Base-by-base conservation (phyloP, 92 coral and sea anemone genomes). In the Phymanthus crucifer region DNA sequence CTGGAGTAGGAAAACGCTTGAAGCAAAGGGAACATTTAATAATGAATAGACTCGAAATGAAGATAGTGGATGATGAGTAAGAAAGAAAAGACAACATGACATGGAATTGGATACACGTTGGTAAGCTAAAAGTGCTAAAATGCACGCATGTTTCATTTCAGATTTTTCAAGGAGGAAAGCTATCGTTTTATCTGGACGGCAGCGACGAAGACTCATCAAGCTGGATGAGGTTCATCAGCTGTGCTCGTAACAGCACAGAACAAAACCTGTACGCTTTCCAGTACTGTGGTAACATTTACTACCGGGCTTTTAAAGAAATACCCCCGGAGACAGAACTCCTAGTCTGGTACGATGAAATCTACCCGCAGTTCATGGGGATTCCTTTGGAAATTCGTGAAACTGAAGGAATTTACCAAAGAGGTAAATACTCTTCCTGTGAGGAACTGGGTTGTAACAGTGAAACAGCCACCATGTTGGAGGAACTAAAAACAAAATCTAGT, bases 151-250 rank as follows among this genome's bases (percentile, higher is more conserved):
- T 40, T 33, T 38, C 27, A 40, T 54, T 24, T 38, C 73, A 94
- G 98, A 85, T 94, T 74, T 94, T 81, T 73, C 79, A 87, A 12
- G 86, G 89, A 21, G 86, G 87, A 13, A 85, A 80, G 13, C 48
- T 94, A 24, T 75, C 87, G n/a, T 85, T 85, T 32, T 94, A 89
- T 73, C 72, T 94, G 34, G 97, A 94, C 52, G 98, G 93, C 29
- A 87, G 92, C 50, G 88, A 94, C 69, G 98, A 94, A 69, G 80
- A 84, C 84, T 67, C 70, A 26, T 87, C 98, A 23, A 94, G 98
- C 26, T 94, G 98, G 98, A 94, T 94, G 98, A 87, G 98, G 8
- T 94, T 89, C 66, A 94, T 94, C 40, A 87, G 96, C 58, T 94
- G 97, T 70, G 98, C 98, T 19, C 90, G 98, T 18, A 87, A 87